Evolutionary conservation across 2,797 vertebrate genomes (phyloP).

Genomic region (Bradypus variegatus): DNA sequence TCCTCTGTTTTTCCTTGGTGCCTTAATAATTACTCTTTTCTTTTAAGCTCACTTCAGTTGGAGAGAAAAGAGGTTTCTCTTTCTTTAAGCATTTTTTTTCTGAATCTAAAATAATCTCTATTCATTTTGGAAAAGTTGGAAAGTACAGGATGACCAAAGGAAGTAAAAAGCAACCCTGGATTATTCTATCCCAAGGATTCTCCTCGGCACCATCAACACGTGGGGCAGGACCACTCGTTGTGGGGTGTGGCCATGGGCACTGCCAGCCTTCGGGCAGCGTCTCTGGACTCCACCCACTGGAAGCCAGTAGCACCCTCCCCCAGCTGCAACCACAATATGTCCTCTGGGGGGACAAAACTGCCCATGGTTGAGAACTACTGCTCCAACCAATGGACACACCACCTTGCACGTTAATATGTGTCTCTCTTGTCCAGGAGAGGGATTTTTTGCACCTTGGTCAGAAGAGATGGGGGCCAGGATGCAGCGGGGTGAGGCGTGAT

Average conservation of each 20-base stretch:
- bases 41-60: background rate
- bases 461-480: background rate
- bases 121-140: background rate
- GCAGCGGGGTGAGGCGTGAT: background rate
- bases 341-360: background rate
- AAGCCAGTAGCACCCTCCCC: background rate
- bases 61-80: slow-evolving; percentile 24
- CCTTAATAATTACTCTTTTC: background rate
- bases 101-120: background rate
- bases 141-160: background rate
- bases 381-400: rapidly evolving
- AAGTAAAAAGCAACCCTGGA: background rate
- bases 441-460: background rate
- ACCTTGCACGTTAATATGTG: rapidly evolving
- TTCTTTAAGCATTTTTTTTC: background rate
- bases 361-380: rapidly evolving
- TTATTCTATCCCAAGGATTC: background rate
- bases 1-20: slow-evolving; percentile 26
- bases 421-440: background rate
- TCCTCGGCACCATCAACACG: background rate
- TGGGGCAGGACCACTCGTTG: background rate
- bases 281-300: background rate
- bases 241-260: rapidly evolving
- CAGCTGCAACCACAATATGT: background rate
- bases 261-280: rapidly evolving